These are phyloP conservation scores for Teleopsis dalmanni DNA, from an alignment of 1,140 invertebrate species.

Conservation along the genomic window DNA sequence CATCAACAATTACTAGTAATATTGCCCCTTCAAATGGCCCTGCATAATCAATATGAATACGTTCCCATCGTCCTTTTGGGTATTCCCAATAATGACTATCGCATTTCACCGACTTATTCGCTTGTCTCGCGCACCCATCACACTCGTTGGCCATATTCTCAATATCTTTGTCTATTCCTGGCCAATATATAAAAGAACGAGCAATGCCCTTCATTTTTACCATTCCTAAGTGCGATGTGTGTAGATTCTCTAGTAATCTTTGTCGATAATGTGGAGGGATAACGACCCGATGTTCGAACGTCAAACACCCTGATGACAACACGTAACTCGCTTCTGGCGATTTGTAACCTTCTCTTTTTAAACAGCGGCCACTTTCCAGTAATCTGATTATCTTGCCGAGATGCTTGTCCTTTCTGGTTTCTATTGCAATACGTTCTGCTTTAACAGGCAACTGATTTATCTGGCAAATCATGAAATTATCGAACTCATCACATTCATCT, in stretches of 20 bases:
- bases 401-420: background rate
- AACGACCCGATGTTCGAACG: background rate
- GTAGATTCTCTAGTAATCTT: conserved; percentile 36
- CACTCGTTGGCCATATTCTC: conserved; percentile 18
- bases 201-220: conserved; percentile 44
- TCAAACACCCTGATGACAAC: conserved; percentile 1
- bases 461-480: conserved; percentile 5
- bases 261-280: conserved; percentile 4
- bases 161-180: conserved; percentile 42
- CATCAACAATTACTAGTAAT: conserved; percentile 8
- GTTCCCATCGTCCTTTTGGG: conserved; percentile 6
- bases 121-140: background rate
- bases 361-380: background rate
- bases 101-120: too few species aligned
- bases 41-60: conserved; percentile 12
- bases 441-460: conserved; percentile 1
- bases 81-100: conserved; percentile 12
- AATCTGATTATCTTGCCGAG: conserved; percentile 2
- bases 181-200: conserved; percentile 45
- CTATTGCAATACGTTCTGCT: background rate
- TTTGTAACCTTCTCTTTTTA: conserved; percentile 1
- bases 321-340: background rate
- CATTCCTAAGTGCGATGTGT: conserved; percentile 44
- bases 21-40: conserved; percentile 9
- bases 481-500: conserved; percentile 6